phyloP scores from a whole-genome alignment of 2,888 invertebrate genomes.

The Meganola albula region DNA sequence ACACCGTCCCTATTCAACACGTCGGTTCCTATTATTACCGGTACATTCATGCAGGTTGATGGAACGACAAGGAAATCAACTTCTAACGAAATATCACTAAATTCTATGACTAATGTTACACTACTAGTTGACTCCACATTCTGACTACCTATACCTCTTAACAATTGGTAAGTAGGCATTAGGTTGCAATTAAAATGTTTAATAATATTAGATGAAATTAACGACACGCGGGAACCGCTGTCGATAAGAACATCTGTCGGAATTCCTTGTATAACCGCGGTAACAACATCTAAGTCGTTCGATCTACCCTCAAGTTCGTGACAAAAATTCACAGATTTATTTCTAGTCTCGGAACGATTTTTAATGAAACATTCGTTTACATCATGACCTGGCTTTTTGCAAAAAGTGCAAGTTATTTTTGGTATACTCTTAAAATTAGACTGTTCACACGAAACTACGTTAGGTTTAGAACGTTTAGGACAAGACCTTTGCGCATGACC shows the following conservation, averaged over 20 bases:
- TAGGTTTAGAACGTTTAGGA: background rate
- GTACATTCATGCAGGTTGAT: background rate
- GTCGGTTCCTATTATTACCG: background rate
- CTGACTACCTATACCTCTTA: background rate
- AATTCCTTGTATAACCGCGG: background rate
- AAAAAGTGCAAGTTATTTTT: constrained; percentile 17
- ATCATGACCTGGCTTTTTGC: constrained; percentile 21
- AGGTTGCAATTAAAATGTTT: background rate
- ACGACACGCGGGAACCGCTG: background rate
- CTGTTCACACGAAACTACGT: background rate
- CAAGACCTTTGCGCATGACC: background rate
- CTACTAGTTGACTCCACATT: background rate
- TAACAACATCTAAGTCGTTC: constrained; percentile 9
- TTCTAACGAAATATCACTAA: background rate
- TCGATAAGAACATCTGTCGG: background rate
- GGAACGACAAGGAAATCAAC: background rate
- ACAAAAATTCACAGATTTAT: constrained; percentile 16
- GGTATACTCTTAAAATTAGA: no score
- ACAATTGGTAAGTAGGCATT: background rate
- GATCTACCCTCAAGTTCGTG: background rate
- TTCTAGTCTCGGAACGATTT: constrained; percentile 5
- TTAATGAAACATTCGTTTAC: constrained; percentile 19
- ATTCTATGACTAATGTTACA: background rate
- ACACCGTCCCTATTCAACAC: background rate
- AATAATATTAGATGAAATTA: background rate